Conservation (phyloP, 2,888 invertebrate species). For the Campoplex capitator region DNA sequence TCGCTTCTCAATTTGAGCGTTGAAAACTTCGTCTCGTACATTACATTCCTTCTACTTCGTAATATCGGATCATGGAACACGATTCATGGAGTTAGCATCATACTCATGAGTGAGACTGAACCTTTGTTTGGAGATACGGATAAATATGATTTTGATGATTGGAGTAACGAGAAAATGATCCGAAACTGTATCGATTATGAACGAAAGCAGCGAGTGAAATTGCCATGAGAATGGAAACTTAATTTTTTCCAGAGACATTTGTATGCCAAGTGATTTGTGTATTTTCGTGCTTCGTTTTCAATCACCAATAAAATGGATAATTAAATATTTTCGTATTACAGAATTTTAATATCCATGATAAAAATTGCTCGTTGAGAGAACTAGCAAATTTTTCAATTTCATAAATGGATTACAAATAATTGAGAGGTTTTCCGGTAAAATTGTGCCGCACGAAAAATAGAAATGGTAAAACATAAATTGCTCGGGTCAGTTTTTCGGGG, state of each 20-base stretch:
- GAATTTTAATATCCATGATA: not conserved
- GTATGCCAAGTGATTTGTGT: too few species aligned
- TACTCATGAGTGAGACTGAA: too few species aligned
- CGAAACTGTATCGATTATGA: too few species aligned
- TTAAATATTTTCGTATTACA: not conserved
- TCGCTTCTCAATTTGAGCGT: constrained; percentile 23
- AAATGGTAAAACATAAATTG: constrained; percentile 48
- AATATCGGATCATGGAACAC: not conserved
- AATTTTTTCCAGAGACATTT: too few species aligned
- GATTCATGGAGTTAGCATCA: too few species aligned
- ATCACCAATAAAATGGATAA: not conserved
- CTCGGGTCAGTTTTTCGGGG: constrained; percentile 28
- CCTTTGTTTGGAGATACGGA: too few species aligned
- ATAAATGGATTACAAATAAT: not conserved
- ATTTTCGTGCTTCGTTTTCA: not conserved
- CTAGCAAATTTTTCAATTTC: not conserved
- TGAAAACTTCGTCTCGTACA: constrained; percentile 13
- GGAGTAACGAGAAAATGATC: too few species aligned
- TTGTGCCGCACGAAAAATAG: constrained; percentile 3
- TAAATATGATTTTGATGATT: too few species aligned
- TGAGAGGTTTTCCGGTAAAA: not conserved
- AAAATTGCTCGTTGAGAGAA: not conserved
- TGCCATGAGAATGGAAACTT: too few species aligned
- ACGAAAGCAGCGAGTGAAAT: too few species aligned
- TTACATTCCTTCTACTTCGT: not conserved